Base-by-base conservation (phyloP, 2,888 invertebrate genomes). In the Clunio marinus region DNA sequence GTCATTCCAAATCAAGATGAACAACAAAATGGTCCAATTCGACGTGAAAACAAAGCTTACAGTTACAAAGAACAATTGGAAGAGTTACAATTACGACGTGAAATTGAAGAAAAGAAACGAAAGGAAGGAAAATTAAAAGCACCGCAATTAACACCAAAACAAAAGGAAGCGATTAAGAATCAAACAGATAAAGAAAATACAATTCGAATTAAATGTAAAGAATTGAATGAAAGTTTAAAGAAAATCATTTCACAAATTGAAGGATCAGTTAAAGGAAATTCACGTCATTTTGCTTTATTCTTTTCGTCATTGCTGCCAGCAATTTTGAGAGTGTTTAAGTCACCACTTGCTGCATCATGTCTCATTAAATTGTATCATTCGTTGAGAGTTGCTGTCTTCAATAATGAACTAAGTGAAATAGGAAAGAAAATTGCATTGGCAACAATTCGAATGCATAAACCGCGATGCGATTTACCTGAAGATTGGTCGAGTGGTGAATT, bases 51-150 rank as follows among this genome's bases (percentile, higher is more conserved):
- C 77, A 97, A 96, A 80, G 92, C 89, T 1, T 98, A 98, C 78
- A 94, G 95, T 70, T 96, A 93, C 77, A 93, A 95, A 76, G 98
- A 98, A 70, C 98, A 99, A 77, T 83, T 95, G 74, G 97, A 96
- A 75, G 98, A 98, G 77, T 78, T 95, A 72, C 93, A 96, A 75
- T 81, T 97, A 67, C 83, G 92, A n/a, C 86, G 93, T 70, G 96
- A 97, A 80, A 80, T 96, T 20, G 96, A 96, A 73, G 95, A 94
- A 73, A 94, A 94, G 77, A 86, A 87, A 67, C 85, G 86, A 27
- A 84, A 84, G 69, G 89, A 91, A 73, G 93, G 93, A 0, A 91
- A 89, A 77, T 77, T 86, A 41, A 88, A 88, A 73, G 87, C 86
- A 55, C 85, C 86, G 0, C 84, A 87, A 73, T 78, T 89, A 59